Conservation (phyloP, 2,888 invertebrate species). For the Patella caerulea region DNA sequence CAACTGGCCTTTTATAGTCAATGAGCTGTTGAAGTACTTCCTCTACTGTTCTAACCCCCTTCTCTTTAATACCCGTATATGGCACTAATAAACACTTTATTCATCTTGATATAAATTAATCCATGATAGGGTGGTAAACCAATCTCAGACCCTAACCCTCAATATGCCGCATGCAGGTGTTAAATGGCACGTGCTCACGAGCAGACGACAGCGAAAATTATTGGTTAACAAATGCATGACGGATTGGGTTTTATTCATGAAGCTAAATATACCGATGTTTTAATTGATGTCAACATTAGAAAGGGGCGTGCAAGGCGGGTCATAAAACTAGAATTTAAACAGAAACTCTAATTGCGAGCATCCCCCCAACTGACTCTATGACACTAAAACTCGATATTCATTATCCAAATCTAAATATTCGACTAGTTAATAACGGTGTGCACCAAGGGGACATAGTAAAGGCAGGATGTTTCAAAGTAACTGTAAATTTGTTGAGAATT, state of each 20-base stretch:
- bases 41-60: not conserved
- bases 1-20: too few species aligned
- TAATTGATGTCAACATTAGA: not conserved
- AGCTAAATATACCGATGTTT: slow-evolving; percentile 6
- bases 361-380: not conserved
- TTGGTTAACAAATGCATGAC: not conserved
- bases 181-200: not conserved
- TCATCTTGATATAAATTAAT: not conserved
- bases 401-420: too few species aligned
- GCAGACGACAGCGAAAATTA: not conserved
- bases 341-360: slow-evolving; percentile 6
- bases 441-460: too few species aligned
- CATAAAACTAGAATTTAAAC: not conserved
- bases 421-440: too few species aligned
- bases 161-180: slow-evolving; percentile 3
- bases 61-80: slow-evolving; percentile 1
- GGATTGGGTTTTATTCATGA: not conserved
- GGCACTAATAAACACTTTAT: not conserved
- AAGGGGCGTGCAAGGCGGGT: not conserved
- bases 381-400: too few species aligned
- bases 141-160: not conserved
- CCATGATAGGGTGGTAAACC: not conserved
- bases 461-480: too few species aligned
- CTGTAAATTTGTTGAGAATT: too few species aligned
- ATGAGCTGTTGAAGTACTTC: too few species aligned